Percentiles rank a stretch among this genome's conserved stretches.
Conservation (phyloP, 1,140 invertebrate genomes). For the Pogonomyrmex californicus region DNA sequence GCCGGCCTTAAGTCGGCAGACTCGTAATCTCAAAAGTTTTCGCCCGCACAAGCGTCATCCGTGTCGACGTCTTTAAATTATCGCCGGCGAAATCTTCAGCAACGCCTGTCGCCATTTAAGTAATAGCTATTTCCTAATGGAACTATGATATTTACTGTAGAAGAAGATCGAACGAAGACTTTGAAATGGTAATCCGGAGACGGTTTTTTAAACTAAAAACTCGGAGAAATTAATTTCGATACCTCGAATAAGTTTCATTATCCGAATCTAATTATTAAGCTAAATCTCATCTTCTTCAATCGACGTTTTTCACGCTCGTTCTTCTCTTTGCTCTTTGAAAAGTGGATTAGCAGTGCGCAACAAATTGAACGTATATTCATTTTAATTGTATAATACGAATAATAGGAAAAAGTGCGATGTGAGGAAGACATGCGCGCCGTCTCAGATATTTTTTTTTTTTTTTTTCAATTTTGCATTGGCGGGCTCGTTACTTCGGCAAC, state of each 20-base stretch:
- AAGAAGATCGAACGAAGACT: neutral
- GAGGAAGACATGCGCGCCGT: constrained; percentile 7
- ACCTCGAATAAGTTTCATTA: neutral
- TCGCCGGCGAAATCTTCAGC: constrained; percentile 7
- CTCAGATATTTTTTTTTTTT: constrained; percentile 32
- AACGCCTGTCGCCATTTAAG: neutral
- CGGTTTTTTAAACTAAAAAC: neutral
- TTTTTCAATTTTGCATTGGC: constrained; percentile 32
- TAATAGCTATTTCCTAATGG: constrained; percentile 7
- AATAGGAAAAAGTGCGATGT: constrained; percentile 25
- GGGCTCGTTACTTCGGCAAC: constrained; percentile 43
- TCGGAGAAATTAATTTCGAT: neutral
- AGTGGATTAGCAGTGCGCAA: neutral
- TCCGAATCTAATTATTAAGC: neutral
- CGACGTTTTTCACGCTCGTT: neutral
- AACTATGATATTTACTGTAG: neutral
- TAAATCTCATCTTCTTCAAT: constrained; percentile 5
- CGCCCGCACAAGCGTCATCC: constrained; percentile 18
- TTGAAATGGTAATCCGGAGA: neutral
- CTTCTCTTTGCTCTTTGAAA: neutral
- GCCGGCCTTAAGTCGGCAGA: neutral
- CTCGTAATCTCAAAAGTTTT: constrained; percentile 39
- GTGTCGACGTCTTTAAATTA: constrained; percentile 24
- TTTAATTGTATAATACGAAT: constrained; percentile 46
- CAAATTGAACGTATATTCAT: constrained; percentile 37